Evolutionary conservation across 1,140 invertebrate species (phyloP), one percentile per base, ranked within the genome.

Genomic region (Drosophila murphyi): DNA sequence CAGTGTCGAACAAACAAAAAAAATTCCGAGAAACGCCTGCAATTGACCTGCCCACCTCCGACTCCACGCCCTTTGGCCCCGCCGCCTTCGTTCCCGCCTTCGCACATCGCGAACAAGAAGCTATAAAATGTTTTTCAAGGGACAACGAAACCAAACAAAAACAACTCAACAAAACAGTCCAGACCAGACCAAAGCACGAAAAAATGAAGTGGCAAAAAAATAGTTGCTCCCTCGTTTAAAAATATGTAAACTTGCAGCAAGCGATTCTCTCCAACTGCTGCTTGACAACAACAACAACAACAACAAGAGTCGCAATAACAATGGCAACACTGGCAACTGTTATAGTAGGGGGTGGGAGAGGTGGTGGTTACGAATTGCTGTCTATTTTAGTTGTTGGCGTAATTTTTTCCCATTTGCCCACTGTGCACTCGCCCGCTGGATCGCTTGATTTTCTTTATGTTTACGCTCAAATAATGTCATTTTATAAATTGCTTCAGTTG

Each of bases 401-500:
- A 85, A 85, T 85, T 85, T 86, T 85, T 85, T 67, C 57, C 67
- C 52, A 80, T 59, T 72, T 57, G 68, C 47, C 72, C 50, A 57
- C 54, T 35, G 35, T 35, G 20, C n/a, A 3, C 20, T 20, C 20
- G 20, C 20, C 20, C 8, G 31, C 7, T 43, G 50, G 10, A 29
- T 55, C 28, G 35, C 48, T 60, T 52, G 32, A 37, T 37, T 78
- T 65, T 85, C 74, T 86, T 86, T 86, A 86, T 85, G 78, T 61
- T 71, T 86, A 78, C 82, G 82, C 78, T 86, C 82, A 81, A 86
- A 86, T 86, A 86, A 85, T 85, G 82, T 86, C 82, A 85, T 85
- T 85, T 85, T 60, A 82, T 85, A 85, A 85, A 85, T 85, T 85
- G 82, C 82, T 86, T 75, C 82, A 85, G 65, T 85, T 41, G 54